Conservation (phyloP, 2,888 invertebrate species). For the Protonemura montana region DNA sequence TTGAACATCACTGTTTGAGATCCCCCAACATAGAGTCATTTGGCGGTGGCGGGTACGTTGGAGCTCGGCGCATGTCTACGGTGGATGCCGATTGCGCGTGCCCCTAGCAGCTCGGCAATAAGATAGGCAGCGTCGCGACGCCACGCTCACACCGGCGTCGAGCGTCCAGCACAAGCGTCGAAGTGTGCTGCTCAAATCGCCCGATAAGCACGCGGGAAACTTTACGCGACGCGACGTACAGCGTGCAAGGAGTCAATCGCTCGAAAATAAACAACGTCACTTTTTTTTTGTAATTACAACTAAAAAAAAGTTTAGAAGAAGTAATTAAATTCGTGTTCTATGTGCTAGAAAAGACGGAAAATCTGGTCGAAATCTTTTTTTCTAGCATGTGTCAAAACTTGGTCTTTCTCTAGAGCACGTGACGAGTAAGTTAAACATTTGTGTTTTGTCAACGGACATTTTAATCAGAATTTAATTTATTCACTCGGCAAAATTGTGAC, state of each 20-base stretch:
- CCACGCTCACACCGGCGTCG: slow-evolving; percentile 21
- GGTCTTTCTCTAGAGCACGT: not conserved
- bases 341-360: not conserved
- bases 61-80: not conserved
- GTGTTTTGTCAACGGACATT: not conserved
- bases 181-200: not conserved
- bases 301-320: slow-evolving; percentile 7
- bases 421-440: not conserved
- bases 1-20: not conserved
- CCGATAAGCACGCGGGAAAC: not conserved
- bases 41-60: not conserved
- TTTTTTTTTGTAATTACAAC: not conserved
- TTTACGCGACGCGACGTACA: not conserved
- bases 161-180: not conserved
- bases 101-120: slow-evolving; percentile 43
- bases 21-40: not conserved
- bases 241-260: not conserved
- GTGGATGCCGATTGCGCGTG: slow-evolving; percentile 38
- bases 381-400: not conserved
- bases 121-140: slow-evolving; percentile 37
- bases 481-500: too few species aligned
- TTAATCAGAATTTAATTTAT: not conserved
- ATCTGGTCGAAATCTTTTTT: not conserved
- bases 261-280: not conserved
- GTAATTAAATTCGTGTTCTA: not conserved